Evolutionary conservation across 2,888 invertebrate species (phyloP).

Genomic region (Aphodius granarius): DNA sequence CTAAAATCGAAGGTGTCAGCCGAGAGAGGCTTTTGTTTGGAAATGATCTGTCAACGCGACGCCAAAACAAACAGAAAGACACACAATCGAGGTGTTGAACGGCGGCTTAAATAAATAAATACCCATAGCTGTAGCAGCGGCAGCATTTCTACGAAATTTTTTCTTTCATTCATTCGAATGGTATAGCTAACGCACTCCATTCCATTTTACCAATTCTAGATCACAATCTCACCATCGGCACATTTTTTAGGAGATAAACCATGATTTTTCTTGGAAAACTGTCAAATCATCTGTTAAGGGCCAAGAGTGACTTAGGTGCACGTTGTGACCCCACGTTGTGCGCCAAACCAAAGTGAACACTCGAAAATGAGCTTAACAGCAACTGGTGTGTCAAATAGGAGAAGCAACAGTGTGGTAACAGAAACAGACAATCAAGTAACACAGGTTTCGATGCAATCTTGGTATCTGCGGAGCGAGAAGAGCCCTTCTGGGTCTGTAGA

Average conservation of each 20-base stretch:
- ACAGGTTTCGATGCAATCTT: neutral
- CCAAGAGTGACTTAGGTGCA: no score
- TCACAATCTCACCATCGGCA: neutral
- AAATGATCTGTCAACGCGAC: conserved; percentile 11
- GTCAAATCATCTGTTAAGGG: no score
- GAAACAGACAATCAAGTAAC: neutral
- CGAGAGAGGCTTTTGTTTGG: conserved; percentile 13
- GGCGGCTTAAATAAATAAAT: conserved; percentile 9
- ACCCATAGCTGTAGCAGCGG: neutral
- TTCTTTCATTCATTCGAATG: neutral
- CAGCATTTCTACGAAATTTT: neutral
- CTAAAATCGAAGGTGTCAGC: neutral
- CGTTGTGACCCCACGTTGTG: neutral
- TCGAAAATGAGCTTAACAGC: neutral
- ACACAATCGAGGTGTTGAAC: conserved; percentile 9
- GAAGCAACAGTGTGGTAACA: neutral
- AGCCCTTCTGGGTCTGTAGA: neutral
- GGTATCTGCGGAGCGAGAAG: neutral
- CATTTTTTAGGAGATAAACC: neutral
- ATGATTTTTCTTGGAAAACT: neutral
- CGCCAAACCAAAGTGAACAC: neutral
- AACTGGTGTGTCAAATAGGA: neutral
- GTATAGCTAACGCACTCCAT: neutral
- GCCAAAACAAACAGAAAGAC: neutral
- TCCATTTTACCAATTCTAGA: neutral